Base-by-base conservation (phyloP, 2,113 vertebrate genomes). In the Chlamydotis undulata region DNA sequence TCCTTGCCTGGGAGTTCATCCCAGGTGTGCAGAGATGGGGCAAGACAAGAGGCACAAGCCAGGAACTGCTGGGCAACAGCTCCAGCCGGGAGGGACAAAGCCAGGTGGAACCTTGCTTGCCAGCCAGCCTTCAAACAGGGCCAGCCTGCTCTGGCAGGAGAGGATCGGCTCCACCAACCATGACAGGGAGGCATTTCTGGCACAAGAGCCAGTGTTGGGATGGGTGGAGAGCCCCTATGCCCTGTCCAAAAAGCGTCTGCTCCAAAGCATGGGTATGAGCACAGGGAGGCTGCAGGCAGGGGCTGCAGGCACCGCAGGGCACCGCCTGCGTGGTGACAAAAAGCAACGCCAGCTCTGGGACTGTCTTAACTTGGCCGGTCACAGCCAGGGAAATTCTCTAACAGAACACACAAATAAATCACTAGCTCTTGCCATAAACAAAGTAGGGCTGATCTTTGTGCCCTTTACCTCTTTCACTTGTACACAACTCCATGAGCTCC, bases 121-220 rank as follows among this genome's bases (percentile, higher is more conserved):
- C 61, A 83, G 33, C 12, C 25, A 1, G 2, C 47, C 56, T 85
- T 78, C 6, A 1, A 9, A 49, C 0, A 0, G 16, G 24, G 19
- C 29, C n/a, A 65, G 61, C 25, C 39, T 56, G 39, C 47, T 77
- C 78, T 41, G 28, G 21, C 69, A 65, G 57, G 45, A 87, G 55
- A 87, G 43, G 52, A 10, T 14, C 3, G 0, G 59, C 49, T 56
- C 43, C 59, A 9, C n/a, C 26, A 12, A 18, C n/a, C 3, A 0
- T 53, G 37, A 25, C 8, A 10, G 6, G 15, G 52, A 81, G 49
- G 31, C 59, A 26, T 35, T 84, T 93, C 37, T 82, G 41, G 12
- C 47, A 25, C 7, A 49, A 67, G 7, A 89, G 14, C 6, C 64
- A 43, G 41, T 25, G n/a, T 28, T 3, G 10, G 87, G 23, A 39